Conservation (phyloP, 2,888 invertebrate genomes). For the Rhagonycha lutea region DNA sequence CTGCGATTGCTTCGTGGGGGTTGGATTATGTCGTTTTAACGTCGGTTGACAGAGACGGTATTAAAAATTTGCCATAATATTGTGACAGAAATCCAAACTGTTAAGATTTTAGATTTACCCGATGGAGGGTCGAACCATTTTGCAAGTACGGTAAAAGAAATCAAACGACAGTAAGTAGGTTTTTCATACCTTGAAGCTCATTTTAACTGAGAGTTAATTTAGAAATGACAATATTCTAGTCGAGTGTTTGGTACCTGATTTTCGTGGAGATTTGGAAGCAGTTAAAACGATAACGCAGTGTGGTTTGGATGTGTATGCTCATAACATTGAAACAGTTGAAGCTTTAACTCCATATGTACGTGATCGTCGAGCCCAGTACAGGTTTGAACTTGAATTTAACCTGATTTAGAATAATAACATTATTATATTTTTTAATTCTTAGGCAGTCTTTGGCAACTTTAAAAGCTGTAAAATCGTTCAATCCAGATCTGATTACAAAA, state of each 20-base stretch:
- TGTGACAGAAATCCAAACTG: neutral
- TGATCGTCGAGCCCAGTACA: conserved; percentile 89
- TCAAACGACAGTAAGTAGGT: conserved; percentile 73
- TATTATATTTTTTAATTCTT: conserved; percentile 24
- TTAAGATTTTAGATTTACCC: conserved; percentile 69
- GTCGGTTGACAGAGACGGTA: conserved; percentile 96
- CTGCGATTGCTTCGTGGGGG: conserved; percentile 91
- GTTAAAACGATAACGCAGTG: conserved; percentile 77
- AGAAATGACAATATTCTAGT: conserved; percentile 86
- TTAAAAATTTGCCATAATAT: conserved; percentile 29
- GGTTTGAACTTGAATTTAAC: conserved; percentile 47
- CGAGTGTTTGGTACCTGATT: conserved; percentile 97
- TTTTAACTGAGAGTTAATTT: conserved; percentile 13
- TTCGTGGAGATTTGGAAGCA: conserved; percentile 77
- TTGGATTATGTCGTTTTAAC: conserved; percentile 97
- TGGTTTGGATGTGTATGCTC: conserved; percentile 95
- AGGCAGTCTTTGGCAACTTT: conserved; percentile 86
- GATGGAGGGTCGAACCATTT: conserved; percentile 96
- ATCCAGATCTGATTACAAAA: conserved; percentile 88
- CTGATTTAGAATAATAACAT: neutral
- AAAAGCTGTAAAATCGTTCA: conserved; percentile 77
- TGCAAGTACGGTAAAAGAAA: conserved; percentile 86
- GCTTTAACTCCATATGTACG: conserved; percentile 88
- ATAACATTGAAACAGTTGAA: conserved; percentile 98
- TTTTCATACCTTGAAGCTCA: neutral